Conservation (phyloP, 2,113 vertebrate genomes). For the Salvelinus fontinalis region DNA sequence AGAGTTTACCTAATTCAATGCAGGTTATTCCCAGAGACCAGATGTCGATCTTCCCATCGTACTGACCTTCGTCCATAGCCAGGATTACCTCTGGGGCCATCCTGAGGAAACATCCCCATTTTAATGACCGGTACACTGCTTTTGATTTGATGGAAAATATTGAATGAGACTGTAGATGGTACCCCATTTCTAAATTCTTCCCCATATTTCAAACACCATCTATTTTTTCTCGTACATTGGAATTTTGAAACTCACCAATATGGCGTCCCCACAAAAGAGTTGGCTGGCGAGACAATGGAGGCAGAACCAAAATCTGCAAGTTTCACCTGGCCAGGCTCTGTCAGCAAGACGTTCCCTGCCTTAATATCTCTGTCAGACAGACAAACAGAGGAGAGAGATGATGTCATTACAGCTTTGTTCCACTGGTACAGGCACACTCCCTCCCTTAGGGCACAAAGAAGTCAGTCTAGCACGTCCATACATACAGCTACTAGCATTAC, state of each 20-base stretch:
- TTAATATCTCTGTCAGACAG: slow-evolving; percentile 90
- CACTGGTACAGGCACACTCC: slow-evolving; percentile 70
- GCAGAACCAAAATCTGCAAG: slow-evolving; percentile 98
- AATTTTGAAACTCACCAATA: slow-evolving; percentile 85
- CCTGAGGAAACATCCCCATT: slow-evolving; percentile 71
- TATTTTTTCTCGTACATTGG: neutral
- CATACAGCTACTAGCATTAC: slow-evolving; percentile 40
- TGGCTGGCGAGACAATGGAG: slow-evolving; percentile 96
- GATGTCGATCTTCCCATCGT: slow-evolving; percentile 98
- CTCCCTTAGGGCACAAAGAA: neutral
- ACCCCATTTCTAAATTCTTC: neutral
- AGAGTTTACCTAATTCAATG: slow-evolving; percentile 92
- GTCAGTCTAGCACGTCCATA: slow-evolving; percentile 21
- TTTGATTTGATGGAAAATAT: slow-evolving; percentile 24
- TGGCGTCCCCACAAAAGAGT: slow-evolving; percentile 99
- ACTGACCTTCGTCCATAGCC: slow-evolving; percentile 99
- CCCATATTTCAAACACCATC: neutral
- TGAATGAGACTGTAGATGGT: slow-evolving; percentile 60
- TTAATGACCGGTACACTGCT: slow-evolving; percentile 56
- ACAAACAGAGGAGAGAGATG: slow-evolving; percentile 32
- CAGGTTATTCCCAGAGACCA: slow-evolving; percentile 99
- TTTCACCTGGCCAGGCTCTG: slow-evolving; percentile 97
- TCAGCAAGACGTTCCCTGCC: slow-evolving; percentile 97
- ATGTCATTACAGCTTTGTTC: neutral
- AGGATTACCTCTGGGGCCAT: slow-evolving; percentile 99